Percentiles rank a stretch among this genome's conserved stretches.
Evolutionary conservation across 1,140 invertebrate species (phyloP).

Genomic region (Macrocentrus cingulum): DNA sequence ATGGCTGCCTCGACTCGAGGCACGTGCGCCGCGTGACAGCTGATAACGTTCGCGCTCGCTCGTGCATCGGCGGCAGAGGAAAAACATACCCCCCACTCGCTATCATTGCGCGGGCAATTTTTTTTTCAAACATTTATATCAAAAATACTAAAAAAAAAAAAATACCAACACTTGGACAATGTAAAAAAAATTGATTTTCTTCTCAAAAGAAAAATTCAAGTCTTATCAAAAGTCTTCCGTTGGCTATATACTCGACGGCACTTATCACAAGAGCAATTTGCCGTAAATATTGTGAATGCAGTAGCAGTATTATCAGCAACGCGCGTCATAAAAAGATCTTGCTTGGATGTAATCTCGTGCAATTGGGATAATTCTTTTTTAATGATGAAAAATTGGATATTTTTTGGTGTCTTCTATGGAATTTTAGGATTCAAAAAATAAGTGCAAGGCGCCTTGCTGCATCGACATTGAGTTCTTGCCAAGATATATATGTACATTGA

Average conservation of each 20-base stretch:
- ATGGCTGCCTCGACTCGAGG: slow-evolving; percentile 22
- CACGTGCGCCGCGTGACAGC: slow-evolving; percentile 53
- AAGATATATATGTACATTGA: slow-evolving; percentile 9
- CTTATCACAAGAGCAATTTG: slow-evolving; percentile 41
- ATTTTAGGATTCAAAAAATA: too few relatives aligned
- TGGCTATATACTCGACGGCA: too few relatives aligned
- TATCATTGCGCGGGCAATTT: too few relatives aligned
- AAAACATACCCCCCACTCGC: too few relatives aligned
- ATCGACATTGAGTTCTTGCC: slow-evolving; percentile 17
- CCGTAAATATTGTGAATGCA: slow-evolving; percentile 32
- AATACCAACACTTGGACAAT: background rate
- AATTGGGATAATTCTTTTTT: too few relatives aligned
- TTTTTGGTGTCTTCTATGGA: too few relatives aligned
- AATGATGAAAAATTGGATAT: too few relatives aligned
- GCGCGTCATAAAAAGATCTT: too few relatives aligned
- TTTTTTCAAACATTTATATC: background rate
- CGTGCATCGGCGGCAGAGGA: background rate
- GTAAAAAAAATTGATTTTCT: background rate
- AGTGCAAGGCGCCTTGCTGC: background rate
- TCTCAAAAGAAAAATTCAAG: slow-evolving; percentile 1
- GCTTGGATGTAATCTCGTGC: too few relatives aligned
- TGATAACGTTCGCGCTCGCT: slow-evolving; percentile 29
- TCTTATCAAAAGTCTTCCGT: slow-evolving; percentile 36
- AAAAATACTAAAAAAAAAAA: background rate
- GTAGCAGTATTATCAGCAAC: too few relatives aligned